Base-by-base conservation (phyloP, 92 coral and sea anemone genomes). In the Paramuricea clavata region DNA sequence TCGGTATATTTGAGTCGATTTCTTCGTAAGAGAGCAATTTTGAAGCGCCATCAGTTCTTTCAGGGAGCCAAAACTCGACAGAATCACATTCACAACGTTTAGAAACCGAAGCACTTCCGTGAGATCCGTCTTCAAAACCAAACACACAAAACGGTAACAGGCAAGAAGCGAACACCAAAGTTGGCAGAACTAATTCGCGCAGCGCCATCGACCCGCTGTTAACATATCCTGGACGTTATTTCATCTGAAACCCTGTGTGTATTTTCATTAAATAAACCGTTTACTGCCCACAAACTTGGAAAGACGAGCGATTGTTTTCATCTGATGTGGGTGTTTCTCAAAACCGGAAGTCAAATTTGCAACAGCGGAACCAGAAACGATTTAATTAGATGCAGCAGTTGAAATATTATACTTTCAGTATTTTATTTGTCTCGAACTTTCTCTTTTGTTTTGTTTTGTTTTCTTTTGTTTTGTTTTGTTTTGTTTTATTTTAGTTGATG, bases 11-110 rank as follows among this genome's bases (percentile, higher is more conserved):
- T 31, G 47, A 36, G 47, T 9, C 25, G n/a, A 7, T 56, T 16
- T 49, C 82, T 49, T 76, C 82, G 39, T 28, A 76, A 19, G 67
- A 50, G 47, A 60, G 28, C 69, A 49, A 50, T 50, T 76, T 60
- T 17, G 68, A 54, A 28, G 43, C 41, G 6, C 44, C 60, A 54
- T 27, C 23, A n/a, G 28, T 10, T 27, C 11, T 50, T 54, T 16
- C 12, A 49, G 43, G 44, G 11, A 76, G 47, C 82, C 82, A 76
- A 31, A 76, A 13, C 23, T 76, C 68, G 8, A 49, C 82, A 5
- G 82, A 76, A 4, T 50, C 47, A 68, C 82, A 76, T 6, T 50
- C 23, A n/a, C 82, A 76, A 49, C 39, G 21, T 52, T 22, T 19
- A 28, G 47, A 30, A 5, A 68, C 28, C 19, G 2, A 0, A 22